Evolutionary conservation across 2,113 vertebrate genomes (phyloP), one percentile per base, ranked within the genome.

Genomic region (Myocastor coypus): DNA sequence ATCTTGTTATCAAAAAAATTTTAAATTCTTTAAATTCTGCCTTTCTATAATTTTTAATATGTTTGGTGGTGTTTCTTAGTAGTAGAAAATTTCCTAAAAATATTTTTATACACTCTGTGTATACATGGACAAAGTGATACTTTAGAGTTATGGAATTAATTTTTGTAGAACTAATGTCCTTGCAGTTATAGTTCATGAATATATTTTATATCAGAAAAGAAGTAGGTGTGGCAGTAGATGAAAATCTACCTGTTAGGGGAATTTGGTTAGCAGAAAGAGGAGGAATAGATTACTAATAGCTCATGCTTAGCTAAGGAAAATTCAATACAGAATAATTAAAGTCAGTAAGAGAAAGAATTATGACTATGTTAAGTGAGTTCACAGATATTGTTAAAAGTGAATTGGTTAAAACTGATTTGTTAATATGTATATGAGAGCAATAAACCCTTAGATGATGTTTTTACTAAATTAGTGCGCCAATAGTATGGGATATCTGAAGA

Each of bases 1-100:
- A 98, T 92, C 97, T 97, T 92, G 97, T 97, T 97, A 98, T 92
- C 96, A 98, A 98, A 97, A 96, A 98, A 97, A 97, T 94, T 98
- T 98, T 95, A 98, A 97, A 97, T 97, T 98, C 97, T 98, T 98
- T 95, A 98, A 97, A 97, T 97, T 98, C 97, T 98, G 98, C 98
- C 98, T 98, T 98, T 55, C 52, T 13, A 55, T 55, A 89, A 83
- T 46, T 88, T 89, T 52, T 69, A 93, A 75, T 92, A 34, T 87
- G 32, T 87, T 88, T 87, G 50, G 83, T 93, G 80, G 57, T 52
- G 3, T 94, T 96, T 94, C 83, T 95, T 91, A 78, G 82, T 87
- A 87, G 42, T 81, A 46, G 59, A 92, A 96, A 71, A 85, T 96
- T 92, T 46, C 77, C 17, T 80, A 75, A 91, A 93, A 93, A 50